These are phyloP conservation scores for Steinernema scapterisci DNA, from an alignment of 2,888 invertebrate species.

Conservation along the genomic window DNA sequence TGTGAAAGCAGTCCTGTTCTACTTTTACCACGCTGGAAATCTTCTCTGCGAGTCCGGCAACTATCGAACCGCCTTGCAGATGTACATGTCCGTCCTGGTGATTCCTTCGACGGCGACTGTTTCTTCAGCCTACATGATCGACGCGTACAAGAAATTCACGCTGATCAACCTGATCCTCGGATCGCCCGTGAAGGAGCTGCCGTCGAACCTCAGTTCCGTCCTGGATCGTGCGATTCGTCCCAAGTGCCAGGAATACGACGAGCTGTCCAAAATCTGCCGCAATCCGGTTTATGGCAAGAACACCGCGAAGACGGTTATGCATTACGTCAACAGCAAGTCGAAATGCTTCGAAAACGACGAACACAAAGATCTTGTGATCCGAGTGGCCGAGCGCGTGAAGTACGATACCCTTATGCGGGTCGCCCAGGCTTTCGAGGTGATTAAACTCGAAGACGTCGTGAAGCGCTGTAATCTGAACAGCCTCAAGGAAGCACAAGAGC, in stretches of 20 bases:
- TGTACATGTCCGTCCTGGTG: conserved; percentile 18
- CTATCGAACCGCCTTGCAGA: not conserved
- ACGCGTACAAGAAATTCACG: conserved; percentile 13
- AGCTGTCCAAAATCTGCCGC: conserved; percentile 15
- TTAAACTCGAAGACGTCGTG: conserved; percentile 2
- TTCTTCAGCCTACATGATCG: not conserved
- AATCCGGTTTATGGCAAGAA: conserved; percentile 1
- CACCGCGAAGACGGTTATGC: not conserved
- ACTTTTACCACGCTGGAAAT: conserved; percentile 1
- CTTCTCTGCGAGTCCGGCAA: not conserved
- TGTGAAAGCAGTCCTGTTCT: conserved; percentile 3
- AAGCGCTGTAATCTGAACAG: not conserved
- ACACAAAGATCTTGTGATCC: not conserved
- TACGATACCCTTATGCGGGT: conserved; percentile 6
- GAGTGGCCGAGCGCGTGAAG: not conserved
- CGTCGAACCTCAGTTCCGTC: conserved; percentile 2
- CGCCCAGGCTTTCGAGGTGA: not conserved
- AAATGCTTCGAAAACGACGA: not conserved
- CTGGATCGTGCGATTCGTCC: conserved; percentile 1
- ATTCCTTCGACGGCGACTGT: not conserved
- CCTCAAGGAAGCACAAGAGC: not conserved
- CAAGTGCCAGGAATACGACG: conserved; percentile 21
- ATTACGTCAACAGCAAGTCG: not conserved
- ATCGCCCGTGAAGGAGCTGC: conserved; percentile 19
- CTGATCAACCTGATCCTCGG: conserved; percentile 27